phyloP scores from a whole-genome alignment of 2,797 vertebrate genomes.

The Sebastes taczanowskii region DNA sequence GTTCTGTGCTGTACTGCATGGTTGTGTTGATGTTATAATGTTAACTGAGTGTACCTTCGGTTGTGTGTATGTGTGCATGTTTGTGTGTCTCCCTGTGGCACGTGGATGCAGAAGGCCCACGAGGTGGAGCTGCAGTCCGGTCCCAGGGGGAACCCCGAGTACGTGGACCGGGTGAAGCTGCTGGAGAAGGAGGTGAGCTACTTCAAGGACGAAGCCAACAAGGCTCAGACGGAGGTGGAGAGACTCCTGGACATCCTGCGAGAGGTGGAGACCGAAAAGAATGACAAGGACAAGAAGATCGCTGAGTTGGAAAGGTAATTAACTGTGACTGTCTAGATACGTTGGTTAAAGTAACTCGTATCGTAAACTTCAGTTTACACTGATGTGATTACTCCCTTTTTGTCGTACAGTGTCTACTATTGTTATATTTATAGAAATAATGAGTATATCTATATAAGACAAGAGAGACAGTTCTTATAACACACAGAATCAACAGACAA shows the following conservation, averaged over 20 bases:
- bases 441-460: no score
- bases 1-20: slow-evolving; percentile 15
- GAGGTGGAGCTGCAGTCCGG: slow-evolving; percentile 91
- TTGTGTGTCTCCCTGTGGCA: slow-evolving; percentile 17
- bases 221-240: slow-evolving; percentile 95
- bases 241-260: slow-evolving; percentile 96
- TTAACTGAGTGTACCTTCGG: slow-evolving; percentile 21
- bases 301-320: slow-evolving; percentile 95
- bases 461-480: no score
- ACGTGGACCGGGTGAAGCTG: slow-evolving; percentile 91
- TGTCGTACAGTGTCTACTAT: background rate
- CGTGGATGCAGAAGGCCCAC: slow-evolving; percentile 87
- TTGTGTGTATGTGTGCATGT: slow-evolving; percentile 29
- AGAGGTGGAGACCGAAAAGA: slow-evolving; percentile 98
- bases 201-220: slow-evolving; percentile 93
- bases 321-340: background rate
- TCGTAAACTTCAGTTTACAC: background rate
- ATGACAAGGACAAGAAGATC: slow-evolving; percentile 99
- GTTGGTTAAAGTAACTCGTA: background rate
- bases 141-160: slow-evolving; percentile 91
- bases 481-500: no score
- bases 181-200: slow-evolving; percentile 95
- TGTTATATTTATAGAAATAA: background rate
- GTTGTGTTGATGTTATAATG: background rate
- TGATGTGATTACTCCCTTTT: background rate